Conservation (phyloP, 2,888 invertebrate species). For the Polylopha cassiicola region DNA sequence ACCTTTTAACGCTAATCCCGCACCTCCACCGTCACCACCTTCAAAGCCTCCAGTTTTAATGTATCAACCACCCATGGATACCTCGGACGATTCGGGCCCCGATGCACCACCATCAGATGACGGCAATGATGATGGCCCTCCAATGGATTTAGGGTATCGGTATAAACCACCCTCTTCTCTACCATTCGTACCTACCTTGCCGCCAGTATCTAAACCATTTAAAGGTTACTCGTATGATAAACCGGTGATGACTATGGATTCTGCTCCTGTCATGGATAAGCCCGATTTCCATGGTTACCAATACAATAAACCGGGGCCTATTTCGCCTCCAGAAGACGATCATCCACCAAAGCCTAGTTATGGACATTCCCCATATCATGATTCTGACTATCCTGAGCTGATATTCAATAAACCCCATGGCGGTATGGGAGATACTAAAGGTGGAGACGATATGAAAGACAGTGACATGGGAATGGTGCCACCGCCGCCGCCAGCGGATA, state of each 20-base stretch:
- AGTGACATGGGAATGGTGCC: conserved; percentile 54
- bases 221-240: conserved; percentile 58
- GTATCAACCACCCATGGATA: conserved; percentile 38
- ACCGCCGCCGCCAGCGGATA: conserved; percentile 43
- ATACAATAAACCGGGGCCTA: conserved; percentile 47
- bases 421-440: conserved; percentile 35
- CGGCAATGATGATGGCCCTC: conserved; percentile 35
- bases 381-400: conserved; percentile 55
- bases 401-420: conserved; percentile 52
- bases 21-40: conserved; percentile 20
- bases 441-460: conserved; percentile 39
- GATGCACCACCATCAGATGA: conserved; percentile 35
- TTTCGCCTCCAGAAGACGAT: conserved; percentile 33
- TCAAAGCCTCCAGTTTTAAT: conserved; percentile 24
- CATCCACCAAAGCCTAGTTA: conserved; percentile 32
- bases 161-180: conserved; percentile 50
- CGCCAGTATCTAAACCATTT: conserved; percentile 50
- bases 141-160: conserved; percentile 48
- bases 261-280: conserved; percentile 34
- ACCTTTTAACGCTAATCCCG: conserved; percentile 24
- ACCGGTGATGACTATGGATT: conserved; percentile 45
- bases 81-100: conserved; percentile 32
- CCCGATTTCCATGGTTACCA: conserved; percentile 46
- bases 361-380: conserved; percentile 36
- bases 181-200: conserved; percentile 45